A percentile compares a stretch with the other conserved stretches of the same genome.
Conservation (phyloP, 2,797 vertebrate genomes). For the Neopelma chrysocephalum region DNA sequence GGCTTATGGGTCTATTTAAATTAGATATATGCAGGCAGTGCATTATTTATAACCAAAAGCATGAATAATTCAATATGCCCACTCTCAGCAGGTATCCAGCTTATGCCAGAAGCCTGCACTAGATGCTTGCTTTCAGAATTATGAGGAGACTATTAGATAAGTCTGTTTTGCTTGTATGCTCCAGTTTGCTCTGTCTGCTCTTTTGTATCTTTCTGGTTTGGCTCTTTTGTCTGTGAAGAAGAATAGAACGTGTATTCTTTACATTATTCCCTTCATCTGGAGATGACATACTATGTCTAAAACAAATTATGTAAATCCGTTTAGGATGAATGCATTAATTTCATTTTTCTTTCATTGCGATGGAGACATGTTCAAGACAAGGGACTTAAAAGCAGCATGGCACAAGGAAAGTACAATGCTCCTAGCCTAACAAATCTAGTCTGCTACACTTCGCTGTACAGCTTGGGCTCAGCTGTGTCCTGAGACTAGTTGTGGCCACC, state of each 20-base stretch:
- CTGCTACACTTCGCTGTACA: neutral
- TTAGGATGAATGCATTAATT: constrained; percentile 13
- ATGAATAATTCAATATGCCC: constrained; percentile 72
- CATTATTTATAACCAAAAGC: constrained; percentile 72
- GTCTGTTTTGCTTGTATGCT: neutral
- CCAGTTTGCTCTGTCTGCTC: neutral
- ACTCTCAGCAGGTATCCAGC: constrained; percentile 63
- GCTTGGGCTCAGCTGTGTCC: neutral
- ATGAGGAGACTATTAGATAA: constrained; percentile 1
- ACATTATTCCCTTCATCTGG: constrained; percentile 1
- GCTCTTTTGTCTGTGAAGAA: neutral
- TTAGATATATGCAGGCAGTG: constrained; percentile 63
- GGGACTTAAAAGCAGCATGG: neutral
- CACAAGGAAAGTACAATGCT: neutral
- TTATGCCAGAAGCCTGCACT: constrained; percentile 53
- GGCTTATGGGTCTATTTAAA: constrained; percentile 63
- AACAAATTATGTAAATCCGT: neutral
- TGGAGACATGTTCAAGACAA: neutral
- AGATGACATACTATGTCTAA: neutral
- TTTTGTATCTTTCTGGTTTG: neutral
- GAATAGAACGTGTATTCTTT: neutral
- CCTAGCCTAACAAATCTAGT: neutral
- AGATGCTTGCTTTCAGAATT: constrained; percentile 31
- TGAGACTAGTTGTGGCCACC: neutral
- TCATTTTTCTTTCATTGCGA: neutral